Evolutionary conservation across 2,113 vertebrate genomes (phyloP).

Genomic region (Rutilus rutilus): DNA sequence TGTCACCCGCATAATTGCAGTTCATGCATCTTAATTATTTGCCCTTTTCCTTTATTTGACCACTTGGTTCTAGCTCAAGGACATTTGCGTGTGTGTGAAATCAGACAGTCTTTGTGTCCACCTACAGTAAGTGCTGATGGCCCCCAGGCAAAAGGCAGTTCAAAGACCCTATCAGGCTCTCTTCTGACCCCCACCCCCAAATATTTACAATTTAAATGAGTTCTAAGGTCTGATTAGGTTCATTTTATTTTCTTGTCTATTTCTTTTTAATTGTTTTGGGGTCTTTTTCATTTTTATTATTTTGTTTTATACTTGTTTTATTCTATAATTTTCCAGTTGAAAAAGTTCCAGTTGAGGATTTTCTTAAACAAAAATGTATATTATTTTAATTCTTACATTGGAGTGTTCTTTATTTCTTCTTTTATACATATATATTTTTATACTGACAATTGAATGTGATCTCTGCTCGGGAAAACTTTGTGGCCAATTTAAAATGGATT

Average conservation of each 20-base stretch:
- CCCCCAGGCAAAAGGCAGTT: conserved; percentile 75
- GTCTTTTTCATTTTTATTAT: conserved; percentile 8
- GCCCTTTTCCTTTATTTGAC: conserved; percentile 47
- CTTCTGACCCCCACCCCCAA: conserved; percentile 44
- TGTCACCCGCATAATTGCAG: conserved; percentile 52
- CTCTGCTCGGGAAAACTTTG: conserved; percentile 48
- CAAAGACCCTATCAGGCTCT: conserved; percentile 63
- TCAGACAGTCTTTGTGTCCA: conserved; percentile 59
- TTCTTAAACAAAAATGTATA: background rate
- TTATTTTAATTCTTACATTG: background rate
- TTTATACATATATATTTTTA: conserved; percentile 46
- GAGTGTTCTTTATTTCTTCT: background rate
- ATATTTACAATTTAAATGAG: conserved; percentile 54
- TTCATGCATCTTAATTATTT: conserved; percentile 60
- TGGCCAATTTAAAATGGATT: conserved; percentile 34
- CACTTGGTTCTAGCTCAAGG: conserved; percentile 63
- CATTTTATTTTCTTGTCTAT: conserved; percentile 39
- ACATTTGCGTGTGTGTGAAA: conserved; percentile 78
- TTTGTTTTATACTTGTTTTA: background rate
- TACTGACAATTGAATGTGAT: conserved; percentile 59
- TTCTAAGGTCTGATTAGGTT: background rate
- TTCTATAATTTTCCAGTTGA: conserved; percentile 13
- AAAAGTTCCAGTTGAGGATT: background rate
- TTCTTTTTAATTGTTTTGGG: conserved; percentile 16
- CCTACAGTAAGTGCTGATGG: conserved; percentile 60